Evolutionary conservation across 2,888 invertebrate genomes (phyloP).

Genomic region (Xestobium rufovillosum): DNA sequence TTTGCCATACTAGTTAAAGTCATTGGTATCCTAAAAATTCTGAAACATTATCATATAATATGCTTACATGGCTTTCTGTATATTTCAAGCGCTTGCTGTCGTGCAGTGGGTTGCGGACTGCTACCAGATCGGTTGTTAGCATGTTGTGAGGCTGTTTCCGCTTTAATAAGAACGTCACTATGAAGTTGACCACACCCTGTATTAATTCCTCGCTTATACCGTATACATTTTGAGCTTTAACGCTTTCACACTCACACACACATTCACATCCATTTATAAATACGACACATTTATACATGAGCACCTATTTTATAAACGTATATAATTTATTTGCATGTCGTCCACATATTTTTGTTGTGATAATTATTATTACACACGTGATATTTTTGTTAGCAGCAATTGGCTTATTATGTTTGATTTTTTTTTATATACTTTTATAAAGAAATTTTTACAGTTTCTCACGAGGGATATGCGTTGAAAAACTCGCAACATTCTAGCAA

Average conservation of each 20-base stretch:
- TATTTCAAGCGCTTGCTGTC: too few species aligned
- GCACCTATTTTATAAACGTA: too few species aligned
- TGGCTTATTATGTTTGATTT: constrained; percentile 18
- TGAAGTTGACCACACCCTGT: neutral
- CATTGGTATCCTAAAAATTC: too few species aligned
- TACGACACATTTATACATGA: too few species aligned
- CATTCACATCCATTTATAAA: constrained; percentile 9
- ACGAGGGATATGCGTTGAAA: constrained; percentile 22
- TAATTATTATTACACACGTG: too few species aligned
- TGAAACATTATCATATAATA: too few species aligned
- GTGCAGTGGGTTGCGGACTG: too few species aligned
- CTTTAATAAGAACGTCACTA: constrained; percentile 16
- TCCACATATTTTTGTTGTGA: too few species aligned
- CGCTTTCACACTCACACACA: constrained; percentile 12
- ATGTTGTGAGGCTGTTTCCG: constrained; percentile 44
- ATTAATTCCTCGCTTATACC: constrained; percentile 4
- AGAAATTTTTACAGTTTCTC: constrained; percentile 28
- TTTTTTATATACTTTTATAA: constrained; percentile 12
- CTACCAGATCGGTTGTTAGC: constrained; percentile 45
- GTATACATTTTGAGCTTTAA: too few species aligned
- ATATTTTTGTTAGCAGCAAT: constrained; percentile 23
- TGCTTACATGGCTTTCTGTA: too few species aligned
- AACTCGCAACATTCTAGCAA: constrained; percentile 49
- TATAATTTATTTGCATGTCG: too few species aligned
- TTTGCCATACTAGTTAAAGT: too few species aligned